Base-by-base conservation (phyloP, 2,888 invertebrate genomes). In the Amblyjoppa fuscipennis region DNA sequence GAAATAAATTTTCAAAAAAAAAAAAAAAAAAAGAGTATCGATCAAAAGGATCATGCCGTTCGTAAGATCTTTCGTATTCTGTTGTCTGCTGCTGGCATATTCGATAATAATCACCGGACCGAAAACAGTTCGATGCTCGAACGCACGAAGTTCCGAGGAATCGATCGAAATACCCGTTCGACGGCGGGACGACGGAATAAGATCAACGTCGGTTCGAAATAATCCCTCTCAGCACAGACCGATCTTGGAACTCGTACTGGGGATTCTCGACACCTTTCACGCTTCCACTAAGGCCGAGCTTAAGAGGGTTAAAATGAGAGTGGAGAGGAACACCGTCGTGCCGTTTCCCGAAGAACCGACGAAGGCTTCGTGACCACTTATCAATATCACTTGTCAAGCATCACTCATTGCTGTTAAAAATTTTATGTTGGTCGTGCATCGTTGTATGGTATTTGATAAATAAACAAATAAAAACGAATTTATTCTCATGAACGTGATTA, bases 201-300 rank as follows among this genome's bases (percentile, higher is more conserved):
- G 71, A 49, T 70, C 77, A 45, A 16, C 74, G 3, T 28, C n/a
- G 3, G 51, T 49, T 76, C 9, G n/a, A 20, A 56, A 31, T 38
- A 56, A 73, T 51, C 51, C 70, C 73, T 83, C 81, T 25, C 88
- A 88, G 76, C 87, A 90, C 51, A 83, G 91, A 45, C 91, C 91
- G n/a, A 89, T 91, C 4, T 34, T 91, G 61, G 91, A 91, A 80
- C 84, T 91, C 4, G 85, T 91, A 31, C 88, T 91, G 20, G 90
- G 90, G 2, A 90, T 91, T 25, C 85, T 91, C 34, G 90, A 91
- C 73, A 91, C 91, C 3, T 86, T 91, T 68, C 91, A 90, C 49
- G 81, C 89, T 5, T 88, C 90, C 0, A 75, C 85, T 11, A 89
- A 88, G 53, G 86, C 89, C 11, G 89, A 91, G 16, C 77, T 90